Base-by-base conservation (phyloP, 2,888 invertebrate species). In the Calephelis perditalis region DNA sequence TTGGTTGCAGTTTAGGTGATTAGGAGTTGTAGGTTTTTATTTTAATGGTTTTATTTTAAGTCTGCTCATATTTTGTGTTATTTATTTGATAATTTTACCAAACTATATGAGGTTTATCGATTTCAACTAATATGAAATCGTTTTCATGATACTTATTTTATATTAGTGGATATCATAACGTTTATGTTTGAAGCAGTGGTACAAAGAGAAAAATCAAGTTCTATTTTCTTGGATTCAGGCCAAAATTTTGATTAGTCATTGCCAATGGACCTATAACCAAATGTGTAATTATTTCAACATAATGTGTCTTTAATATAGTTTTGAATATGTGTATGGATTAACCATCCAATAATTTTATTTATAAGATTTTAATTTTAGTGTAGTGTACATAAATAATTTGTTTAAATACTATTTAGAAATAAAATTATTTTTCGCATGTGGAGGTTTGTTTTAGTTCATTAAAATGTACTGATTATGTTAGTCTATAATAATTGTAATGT, bases 391-490 rank as follows among this genome's bases (percentile, higher is more conserved):
- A 73, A 70, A 70, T 56, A 49, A n/a, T 49, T 49, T 66, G 67
- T 63, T 67, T 72, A 78, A 73, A 68, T 74, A 70, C 54, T 69
- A 72, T 73, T 78, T 74, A 77, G 77, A 65, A 66, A 68, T 67
- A 75, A 74, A 73, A 71, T 77, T 77, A 78, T 77, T 80, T 76
- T 77, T 67, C 66, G 75, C 75, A 77, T 76, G 71, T 75, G 77
- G 79, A 68, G 70, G 76, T 77, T 79, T 78, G 74, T 84, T 86
- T 87, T 79, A 77, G 85, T 86, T 87, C 78, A 80, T 83, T 85
- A 76, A 84, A 88, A 84, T 88, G 88, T 86, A 89, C 88, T 89
- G 88, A 89, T 89, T 89, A 88, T 81, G 86, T 87, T 84, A 67
- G 84, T 59, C 26, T 26, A 55, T 86, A 81, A 55, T 86, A 81